Conservation (phyloP, 2,888 invertebrate species). For the Hyles lineata region DNA sequence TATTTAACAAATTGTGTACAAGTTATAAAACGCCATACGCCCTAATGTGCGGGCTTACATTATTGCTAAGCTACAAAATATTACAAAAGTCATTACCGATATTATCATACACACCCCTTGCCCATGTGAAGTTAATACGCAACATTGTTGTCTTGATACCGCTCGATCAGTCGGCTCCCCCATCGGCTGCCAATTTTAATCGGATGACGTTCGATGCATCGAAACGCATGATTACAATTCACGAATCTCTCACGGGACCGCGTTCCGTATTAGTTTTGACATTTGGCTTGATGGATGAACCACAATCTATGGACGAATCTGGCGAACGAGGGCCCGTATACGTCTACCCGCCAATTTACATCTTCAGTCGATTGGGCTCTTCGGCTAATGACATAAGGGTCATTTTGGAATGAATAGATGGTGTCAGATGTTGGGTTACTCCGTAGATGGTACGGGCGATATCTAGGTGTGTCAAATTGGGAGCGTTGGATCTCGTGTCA, state of each 20-base stretch:
- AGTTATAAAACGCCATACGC: no score
- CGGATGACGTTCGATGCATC: conserved; percentile 77
- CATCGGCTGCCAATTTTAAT: conserved; percentile 82
- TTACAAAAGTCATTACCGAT: conserved; percentile 38
- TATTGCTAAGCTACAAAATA: not conserved
- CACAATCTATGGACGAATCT: conserved; percentile 80
- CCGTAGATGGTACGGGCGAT: conserved; percentile 64
- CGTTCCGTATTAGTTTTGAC: conserved; percentile 83
- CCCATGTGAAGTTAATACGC: conserved; percentile 36
- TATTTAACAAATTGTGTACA: no score
- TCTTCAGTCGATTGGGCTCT: conserved; percentile 35
- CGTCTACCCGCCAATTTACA: conserved; percentile 47
- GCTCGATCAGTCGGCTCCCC: conserved; percentile 62
- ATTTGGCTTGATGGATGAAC: conserved; percentile 83
- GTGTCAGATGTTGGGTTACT: conserved; percentile 37
- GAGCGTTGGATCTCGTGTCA: conserved; percentile 63
- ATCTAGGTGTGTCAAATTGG: conserved; percentile 74
- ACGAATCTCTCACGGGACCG: conserved; percentile 78
- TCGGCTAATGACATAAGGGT: conserved; percentile 43
- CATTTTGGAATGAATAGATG: conserved; percentile 40
- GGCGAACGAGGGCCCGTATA: conserved; percentile 78
- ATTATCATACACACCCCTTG: conserved; percentile 46
- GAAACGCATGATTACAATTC: conserved; percentile 80
- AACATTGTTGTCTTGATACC: conserved; percentile 28
- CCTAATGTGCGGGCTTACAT: not conserved